Conservation (phyloP, 35 echinoderm and acorn worm genomes). For the Heliocidaris tuberculata region DNA sequence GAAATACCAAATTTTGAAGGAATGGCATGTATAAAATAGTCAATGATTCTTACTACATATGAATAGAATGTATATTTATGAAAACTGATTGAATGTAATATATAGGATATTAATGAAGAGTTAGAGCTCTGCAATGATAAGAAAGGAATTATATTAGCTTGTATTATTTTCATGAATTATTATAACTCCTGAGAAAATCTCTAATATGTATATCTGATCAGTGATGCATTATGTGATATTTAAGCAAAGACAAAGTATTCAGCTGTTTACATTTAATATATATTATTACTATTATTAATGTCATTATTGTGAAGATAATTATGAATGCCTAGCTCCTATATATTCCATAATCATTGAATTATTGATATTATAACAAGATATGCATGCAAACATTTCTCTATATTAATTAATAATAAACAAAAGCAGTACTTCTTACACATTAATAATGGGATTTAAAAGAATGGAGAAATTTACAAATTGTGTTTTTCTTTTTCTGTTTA, state of each 20-base stretch:
- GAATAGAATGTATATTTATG: not conserved
- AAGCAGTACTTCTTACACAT: slow-evolving; percentile 8
- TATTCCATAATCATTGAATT: not conserved
- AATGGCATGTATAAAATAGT: not conserved
- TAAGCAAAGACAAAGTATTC: slow-evolving; percentile 5
- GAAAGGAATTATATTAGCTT: not conserved
- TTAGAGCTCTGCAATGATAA: not conserved
- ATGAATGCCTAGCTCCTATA: not conserved
- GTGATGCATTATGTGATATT: not conserved
- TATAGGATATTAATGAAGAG: not conserved
- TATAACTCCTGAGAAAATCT: not conserved
- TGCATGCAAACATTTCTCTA: not conserved
- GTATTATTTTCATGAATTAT: not conserved
- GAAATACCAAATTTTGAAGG: not conserved
- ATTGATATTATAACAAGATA: not conserved
- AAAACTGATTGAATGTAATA: not conserved
- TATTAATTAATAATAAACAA: not conserved
- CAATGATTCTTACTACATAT: not conserved
- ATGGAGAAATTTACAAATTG: not conserved
- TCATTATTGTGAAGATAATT: not conserved
- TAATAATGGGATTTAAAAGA: not conserved
- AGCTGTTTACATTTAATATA: slow-evolving; percentile 17
- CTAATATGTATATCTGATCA: not conserved
- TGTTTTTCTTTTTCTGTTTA: not conserved
- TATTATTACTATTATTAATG: not conserved